Evolutionary conservation across 2,888 invertebrate genomes (phyloP), one percentile per base, ranked within the genome.

Genomic region (Acanthoscelides obtectus): DNA sequence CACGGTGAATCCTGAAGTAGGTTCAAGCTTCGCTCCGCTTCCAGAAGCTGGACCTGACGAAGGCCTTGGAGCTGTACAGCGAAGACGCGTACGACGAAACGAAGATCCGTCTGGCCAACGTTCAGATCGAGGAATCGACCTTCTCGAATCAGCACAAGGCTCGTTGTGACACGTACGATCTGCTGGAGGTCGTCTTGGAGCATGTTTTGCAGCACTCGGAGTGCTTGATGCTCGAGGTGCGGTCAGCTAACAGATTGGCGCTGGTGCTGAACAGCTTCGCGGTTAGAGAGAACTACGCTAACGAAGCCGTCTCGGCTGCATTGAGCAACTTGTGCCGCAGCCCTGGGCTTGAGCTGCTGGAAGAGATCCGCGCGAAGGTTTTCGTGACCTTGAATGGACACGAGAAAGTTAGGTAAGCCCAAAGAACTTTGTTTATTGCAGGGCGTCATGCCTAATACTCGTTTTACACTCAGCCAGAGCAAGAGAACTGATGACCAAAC

Each of bases 171-270:
- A 74, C 76, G 66, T 81, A 76, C 70, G 79, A 78, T 65, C 67
- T 77, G 22, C 64, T 79, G 20, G 79, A 80, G 70, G 72, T 67
- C 22, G 71, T 80, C 65, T 69, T 79, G 67, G 80, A 80, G 69
- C 77, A 79, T 21, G 70, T 79, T n/a, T 45, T 80, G 21, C 79
- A 79, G 64, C 79, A 81, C 70, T 68, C 81, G 22, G 80, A 81
- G 22, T 80, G 80, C 70, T 70, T 79, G 22, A 75, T 79, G 22
- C 71, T 81, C 64, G 79, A 80, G 69, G 73, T 77, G 17, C 79
- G 79, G 72, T 78, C 80, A 2, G 75, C 78, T 5, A 75, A 76
- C 21, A 73, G 79, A 27, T 73, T 81, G 21, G 73, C 76, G 20
- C 70, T 75, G 19, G 71, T 73, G 19, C 69, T 81, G 8, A 78